Conservation (phyloP, 2,797 vertebrate genomes). For the Halcyon badia region DNA sequence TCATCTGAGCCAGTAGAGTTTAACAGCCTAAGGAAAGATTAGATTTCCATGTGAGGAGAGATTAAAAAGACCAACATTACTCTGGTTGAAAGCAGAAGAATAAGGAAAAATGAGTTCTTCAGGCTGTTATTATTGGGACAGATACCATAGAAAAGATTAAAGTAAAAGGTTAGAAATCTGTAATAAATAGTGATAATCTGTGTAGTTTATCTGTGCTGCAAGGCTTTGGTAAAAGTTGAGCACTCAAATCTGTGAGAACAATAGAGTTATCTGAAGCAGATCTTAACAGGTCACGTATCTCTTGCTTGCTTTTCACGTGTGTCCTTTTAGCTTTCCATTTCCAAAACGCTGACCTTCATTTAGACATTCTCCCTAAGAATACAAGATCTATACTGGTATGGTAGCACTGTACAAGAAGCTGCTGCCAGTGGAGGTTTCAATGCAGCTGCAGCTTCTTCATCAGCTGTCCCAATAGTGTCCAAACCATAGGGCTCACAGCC, state of each 20-base stretch:
- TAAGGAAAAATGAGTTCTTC: not conserved
- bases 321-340: not conserved
- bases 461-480: not conserved
- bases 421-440: not conserved
- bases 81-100: not conserved
- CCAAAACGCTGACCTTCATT: not conserved
- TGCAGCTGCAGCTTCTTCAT: not conserved
- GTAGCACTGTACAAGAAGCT: not conserved
- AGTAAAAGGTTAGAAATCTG: not conserved
- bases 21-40: not conserved
- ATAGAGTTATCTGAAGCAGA: not conserved
- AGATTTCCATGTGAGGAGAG: not conserved
- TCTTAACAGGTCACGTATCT: not conserved
- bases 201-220: not conserved
- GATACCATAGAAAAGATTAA: not conserved
- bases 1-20: not conserved
- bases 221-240: not conserved
- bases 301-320: not conserved
- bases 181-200: not conserved
- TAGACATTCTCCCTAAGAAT: not conserved
- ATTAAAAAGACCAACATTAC: not conserved
- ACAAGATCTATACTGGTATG: accelerated
- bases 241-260: not conserved
- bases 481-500: not conserved
- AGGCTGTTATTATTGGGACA: not conserved